Evolutionary conservation across 2,797 vertebrate species (phyloP).

Genomic region (Pseudochaenichthys georgianus): DNA sequence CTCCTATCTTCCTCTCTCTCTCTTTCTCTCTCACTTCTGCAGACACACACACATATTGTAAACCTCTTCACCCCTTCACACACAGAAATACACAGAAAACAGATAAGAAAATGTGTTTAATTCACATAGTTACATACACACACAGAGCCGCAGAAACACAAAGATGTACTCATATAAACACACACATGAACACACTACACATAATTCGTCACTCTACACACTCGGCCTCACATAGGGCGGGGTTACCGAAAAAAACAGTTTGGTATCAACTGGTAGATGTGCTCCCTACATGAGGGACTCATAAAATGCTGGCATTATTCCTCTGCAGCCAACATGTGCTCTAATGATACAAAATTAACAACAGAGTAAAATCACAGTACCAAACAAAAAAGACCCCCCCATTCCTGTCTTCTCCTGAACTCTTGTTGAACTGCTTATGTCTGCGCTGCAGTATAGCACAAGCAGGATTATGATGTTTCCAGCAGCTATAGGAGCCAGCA

Average conservation of each 20-base stretch:
- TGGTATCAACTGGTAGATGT: conserved; percentile 50
- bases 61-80: not conserved
- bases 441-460: conserved; percentile 48
- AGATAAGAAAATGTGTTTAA: conserved; percentile 45
- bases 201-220: conserved; percentile 24
- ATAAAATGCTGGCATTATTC: conserved; percentile 25
- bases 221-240: conserved; percentile 27
- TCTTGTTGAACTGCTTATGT: conserved; percentile 58
- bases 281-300: conserved; percentile 15
- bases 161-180: conserved; percentile 31
- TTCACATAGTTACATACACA: not conserved
- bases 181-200: conserved; percentile 14
- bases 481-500: conserved; percentile 36
- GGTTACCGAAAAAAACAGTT: conserved; percentile 42
- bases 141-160: conserved; percentile 18
- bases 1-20: conserved; percentile 62
- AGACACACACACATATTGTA: conserved; percentile 19
- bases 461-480: conserved; percentile 50
- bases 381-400: conserved; percentile 15
- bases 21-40: conserved; percentile 20
- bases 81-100: conserved; percentile 41
- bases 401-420: conserved; percentile 53
- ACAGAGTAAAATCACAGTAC: conserved; percentile 19
- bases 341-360: conserved; percentile 39
- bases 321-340: conserved; percentile 18